Percentiles rank a stretch among this genome's conserved stretches.
These are phyloP conservation scores for Rhombomys opimus DNA, from an alignment of 2,113 vertebrate genomes.

Conservation along the genomic window DNA sequence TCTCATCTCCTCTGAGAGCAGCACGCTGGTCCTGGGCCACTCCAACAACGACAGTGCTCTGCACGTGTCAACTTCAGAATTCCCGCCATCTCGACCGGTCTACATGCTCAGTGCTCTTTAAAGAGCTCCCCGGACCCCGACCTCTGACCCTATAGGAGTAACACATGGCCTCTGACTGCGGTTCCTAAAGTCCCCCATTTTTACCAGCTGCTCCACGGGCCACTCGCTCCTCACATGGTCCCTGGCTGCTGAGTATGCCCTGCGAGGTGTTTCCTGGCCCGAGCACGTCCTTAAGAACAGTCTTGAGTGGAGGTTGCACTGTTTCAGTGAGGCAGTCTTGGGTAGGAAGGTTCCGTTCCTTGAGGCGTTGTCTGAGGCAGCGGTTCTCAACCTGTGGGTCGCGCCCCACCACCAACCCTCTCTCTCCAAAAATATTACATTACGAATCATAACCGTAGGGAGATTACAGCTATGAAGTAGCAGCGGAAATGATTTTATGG, in stretches of 20 bases:
- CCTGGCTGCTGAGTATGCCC: too few species aligned
- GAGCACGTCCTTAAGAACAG: rapidly evolving
- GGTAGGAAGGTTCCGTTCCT: background rate
- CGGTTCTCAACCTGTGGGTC: background rate
- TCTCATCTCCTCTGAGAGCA: background rate
- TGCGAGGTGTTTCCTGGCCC: rapidly evolving
- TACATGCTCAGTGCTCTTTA: background rate
- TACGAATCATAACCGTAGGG: background rate
- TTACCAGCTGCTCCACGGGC: rapidly evolving
- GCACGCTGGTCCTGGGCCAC: rapidly evolving
- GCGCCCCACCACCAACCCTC: background rate
- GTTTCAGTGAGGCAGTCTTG: rapidly evolving
- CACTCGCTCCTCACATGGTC: rapidly evolving
- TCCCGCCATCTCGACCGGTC: background rate
- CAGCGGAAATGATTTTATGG: too few species aligned
- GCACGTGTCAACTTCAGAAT: background rate
- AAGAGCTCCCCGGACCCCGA: background rate
- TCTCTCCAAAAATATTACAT: background rate
- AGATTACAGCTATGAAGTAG: background rate
- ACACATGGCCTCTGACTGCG: rapidly evolving
- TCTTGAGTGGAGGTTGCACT: rapidly evolving
- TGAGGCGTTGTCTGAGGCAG: background rate
- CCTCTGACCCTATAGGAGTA: background rate
- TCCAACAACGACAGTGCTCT: rapidly evolving
- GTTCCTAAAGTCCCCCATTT: rapidly evolving